phyloP scores from a whole-genome alignment of 2,113 vertebrate genomes.

The Panthera leo region DNA sequence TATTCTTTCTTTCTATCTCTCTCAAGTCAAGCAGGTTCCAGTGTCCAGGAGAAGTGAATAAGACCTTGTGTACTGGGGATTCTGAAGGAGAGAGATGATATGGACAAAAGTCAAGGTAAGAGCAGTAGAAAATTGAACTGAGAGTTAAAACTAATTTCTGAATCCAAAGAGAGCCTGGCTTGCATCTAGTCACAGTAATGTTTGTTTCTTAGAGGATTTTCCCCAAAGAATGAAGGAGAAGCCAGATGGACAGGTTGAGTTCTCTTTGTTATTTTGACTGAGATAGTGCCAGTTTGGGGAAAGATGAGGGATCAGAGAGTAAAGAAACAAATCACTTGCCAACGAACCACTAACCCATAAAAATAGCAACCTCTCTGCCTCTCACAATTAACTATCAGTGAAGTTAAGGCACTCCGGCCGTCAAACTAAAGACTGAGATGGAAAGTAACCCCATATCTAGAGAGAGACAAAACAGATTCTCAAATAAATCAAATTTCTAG shows the following conservation, averaged over 20 bases:
- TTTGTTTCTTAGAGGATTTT: not conserved
- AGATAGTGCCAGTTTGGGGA: not conserved
- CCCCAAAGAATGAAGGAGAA: not conserved
- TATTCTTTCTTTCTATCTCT: not conserved
- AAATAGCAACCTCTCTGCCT: not conserved
- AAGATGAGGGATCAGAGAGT: not conserved
- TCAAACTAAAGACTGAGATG: not conserved
- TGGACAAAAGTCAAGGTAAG: not conserved
- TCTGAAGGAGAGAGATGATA: not conserved
- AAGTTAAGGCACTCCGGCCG: not conserved
- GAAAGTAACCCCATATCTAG: not conserved
- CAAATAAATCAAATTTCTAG: not conserved
- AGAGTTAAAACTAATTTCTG: not conserved
- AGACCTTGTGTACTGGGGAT: fast-evolving
- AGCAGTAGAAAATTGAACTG: not conserved
- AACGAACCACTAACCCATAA: not conserved
- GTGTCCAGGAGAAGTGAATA: not conserved
- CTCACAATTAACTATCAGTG: not conserved
- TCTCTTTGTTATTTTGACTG: not conserved
- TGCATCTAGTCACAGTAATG: not conserved
- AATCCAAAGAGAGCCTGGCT: not conserved
- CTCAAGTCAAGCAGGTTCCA: not conserved
- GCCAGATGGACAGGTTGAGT: not conserved
- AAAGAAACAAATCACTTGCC: not conserved
- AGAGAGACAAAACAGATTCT: not conserved